A percentile compares a stretch with the other conserved stretches of the same genome.
Conservation (phyloP, 2,797 vertebrate species). For the Numenius phaeopus region DNA sequence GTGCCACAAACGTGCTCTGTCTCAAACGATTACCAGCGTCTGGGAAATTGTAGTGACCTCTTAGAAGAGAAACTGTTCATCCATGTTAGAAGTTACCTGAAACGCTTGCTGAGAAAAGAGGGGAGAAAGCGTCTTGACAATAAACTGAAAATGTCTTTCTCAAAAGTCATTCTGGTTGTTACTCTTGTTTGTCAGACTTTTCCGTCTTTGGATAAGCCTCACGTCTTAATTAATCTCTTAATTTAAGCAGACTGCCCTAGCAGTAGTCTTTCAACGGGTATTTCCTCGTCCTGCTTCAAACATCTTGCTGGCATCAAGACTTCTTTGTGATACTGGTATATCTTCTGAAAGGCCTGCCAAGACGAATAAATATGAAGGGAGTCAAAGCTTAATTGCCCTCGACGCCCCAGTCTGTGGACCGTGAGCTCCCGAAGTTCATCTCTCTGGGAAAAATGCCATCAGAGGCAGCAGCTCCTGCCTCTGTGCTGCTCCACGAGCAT, state of each 20-base stretch:
- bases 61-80: not conserved
- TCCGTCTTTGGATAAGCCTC: conserved; percentile 81
- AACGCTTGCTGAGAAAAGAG: not conserved
- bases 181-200: not conserved
- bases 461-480: not conserved
- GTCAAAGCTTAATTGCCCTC: not conserved
- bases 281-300: conserved; percentile 82
- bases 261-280: conserved; percentile 79
- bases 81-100: not conserved
- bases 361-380: not conserved
- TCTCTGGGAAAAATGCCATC: not conserved
- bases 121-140: not conserved
- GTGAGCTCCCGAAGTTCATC: not conserved
- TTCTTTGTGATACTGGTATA: conserved; percentile 81
- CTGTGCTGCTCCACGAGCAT: fast-evolving
- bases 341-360: conserved; percentile 81
- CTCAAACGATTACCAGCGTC: not conserved
- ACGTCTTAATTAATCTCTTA: conserved; percentile 78
- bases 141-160: conserved; percentile 5
- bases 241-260: conserved; percentile 86
- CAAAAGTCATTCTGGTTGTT: not conserved
- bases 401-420: not conserved
- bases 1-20: not conserved
- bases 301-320: conserved; percentile 82
- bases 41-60: not conserved